Conservation (phyloP, 2,888 invertebrate genomes). For the Atrina japonica region DNA sequence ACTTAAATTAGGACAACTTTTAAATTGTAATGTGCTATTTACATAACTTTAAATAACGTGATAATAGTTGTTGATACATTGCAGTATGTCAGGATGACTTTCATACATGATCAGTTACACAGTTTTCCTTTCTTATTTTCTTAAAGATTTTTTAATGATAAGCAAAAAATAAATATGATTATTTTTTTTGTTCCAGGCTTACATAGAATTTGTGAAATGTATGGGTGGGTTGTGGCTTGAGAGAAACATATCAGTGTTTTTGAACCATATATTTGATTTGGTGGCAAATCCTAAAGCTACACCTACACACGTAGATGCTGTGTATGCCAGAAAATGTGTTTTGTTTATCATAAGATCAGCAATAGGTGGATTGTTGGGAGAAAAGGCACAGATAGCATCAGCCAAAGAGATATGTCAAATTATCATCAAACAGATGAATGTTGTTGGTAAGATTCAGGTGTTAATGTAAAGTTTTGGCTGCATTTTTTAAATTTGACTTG, state of each 20-base stretch:
- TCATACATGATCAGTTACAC: too few relatives aligned
- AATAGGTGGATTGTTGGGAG: conserved; percentile 96
- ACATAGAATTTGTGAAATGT: conserved; percentile 95
- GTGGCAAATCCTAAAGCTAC: conserved; percentile 97
- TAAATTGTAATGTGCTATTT: background rate
- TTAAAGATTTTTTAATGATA: too few relatives aligned
- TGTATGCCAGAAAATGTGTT: conserved; percentile 98
- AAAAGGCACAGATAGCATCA: conserved; percentile 95
- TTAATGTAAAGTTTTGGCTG: too few relatives aligned
- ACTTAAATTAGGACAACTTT: background rate
- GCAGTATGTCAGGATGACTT: too few relatives aligned
- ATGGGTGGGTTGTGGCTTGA: conserved; percentile 98
- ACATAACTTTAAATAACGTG: background rate
- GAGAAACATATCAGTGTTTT: conserved; percentile 91
- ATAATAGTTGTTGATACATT: too few relatives aligned
- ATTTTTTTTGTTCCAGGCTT: conserved; percentile 86
- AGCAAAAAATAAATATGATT: too few relatives aligned
- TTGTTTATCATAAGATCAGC: conserved; percentile 96
- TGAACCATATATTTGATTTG: conserved; percentile 94
- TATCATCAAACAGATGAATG: conserved; percentile 95
- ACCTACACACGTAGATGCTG: conserved; percentile 97
- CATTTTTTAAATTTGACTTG: too few relatives aligned
- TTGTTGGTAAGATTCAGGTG: conserved; percentile 64
- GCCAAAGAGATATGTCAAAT: conserved; percentile 96
- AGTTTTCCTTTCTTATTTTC: too few relatives aligned